Percentiles rank a stretch among this genome's conserved stretches.
Evolutionary conservation across 1,140 invertebrate genomes (phyloP).

Genomic region (Drosophila virilis): DNA sequence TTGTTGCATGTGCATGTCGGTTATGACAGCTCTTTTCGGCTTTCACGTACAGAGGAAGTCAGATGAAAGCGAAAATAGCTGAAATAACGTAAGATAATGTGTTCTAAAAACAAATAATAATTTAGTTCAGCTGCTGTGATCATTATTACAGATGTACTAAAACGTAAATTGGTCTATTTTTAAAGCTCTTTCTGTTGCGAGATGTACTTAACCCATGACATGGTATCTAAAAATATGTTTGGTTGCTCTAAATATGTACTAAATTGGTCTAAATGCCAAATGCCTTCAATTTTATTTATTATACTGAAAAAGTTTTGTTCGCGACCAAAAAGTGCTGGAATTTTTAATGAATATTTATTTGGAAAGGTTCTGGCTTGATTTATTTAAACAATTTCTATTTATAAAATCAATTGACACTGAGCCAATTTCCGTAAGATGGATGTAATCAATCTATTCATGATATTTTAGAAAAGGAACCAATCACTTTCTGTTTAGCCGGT

Average conservation of each 20-base stretch:
- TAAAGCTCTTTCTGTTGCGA: no score
- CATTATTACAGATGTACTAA: background rate
- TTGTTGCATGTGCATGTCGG: conserved; percentile 41
- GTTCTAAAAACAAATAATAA: conserved; percentile 41
- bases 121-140: conserved; percentile 36
- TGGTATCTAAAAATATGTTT: no score
- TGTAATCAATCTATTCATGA: conserved; percentile 29
- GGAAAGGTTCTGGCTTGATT: background rate
- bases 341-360: background rate
- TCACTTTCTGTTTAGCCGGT: conserved; percentile 14
- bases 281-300: no score
- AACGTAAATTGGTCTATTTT: background rate
- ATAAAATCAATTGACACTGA: conserved; percentile 22
- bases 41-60: conserved; percentile 15
- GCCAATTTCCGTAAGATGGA: conserved; percentile 9
- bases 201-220: no score
- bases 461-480: conserved; percentile 34
- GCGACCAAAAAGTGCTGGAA: background rate
- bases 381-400: background rate
- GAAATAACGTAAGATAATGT: conserved; percentile 24
- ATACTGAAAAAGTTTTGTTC: background rate
- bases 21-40: conserved; percentile 46
- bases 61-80: conserved; percentile 45
- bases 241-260: conserved; percentile 6
- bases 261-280: background rate